Evolutionary conservation across 2,888 invertebrate genomes (phyloP).

Genomic region (Sesamia inferens): DNA sequence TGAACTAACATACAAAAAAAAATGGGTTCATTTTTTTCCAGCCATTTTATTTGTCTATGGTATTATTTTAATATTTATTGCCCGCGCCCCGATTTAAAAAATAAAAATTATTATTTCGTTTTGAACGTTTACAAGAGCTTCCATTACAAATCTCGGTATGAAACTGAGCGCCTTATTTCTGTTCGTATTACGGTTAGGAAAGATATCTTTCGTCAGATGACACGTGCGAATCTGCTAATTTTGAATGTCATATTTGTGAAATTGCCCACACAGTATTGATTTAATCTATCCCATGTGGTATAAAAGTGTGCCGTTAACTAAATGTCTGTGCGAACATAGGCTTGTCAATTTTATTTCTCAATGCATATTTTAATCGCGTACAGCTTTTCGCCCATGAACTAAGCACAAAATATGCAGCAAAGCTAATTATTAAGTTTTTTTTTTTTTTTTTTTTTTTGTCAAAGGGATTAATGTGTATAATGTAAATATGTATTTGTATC

Average conservation of each 20-base stretch:
- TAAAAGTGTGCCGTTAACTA: neutral
- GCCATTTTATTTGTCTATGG: too few species aligned
- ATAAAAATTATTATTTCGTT: neutral
- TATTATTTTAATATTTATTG: neutral
- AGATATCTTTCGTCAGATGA: neutral
- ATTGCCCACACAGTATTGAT: constrained; percentile 3
- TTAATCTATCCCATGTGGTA: too few species aligned
- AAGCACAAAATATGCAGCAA: constrained; percentile 5
- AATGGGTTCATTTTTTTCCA: neutral
- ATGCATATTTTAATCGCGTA: constrained; percentile 4
- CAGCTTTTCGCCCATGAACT: neutral
- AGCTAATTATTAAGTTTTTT: constrained; percentile 16
- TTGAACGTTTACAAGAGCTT: constrained; percentile 8
- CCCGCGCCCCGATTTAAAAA: neutral
- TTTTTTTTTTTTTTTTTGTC: neutral
- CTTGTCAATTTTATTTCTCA: neutral
- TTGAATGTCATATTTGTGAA: constrained; percentile 2
- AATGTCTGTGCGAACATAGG: neutral
- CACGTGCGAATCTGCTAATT: neutral
- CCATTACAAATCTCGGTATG: neutral
- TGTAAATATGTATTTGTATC: constrained; percentile 13
- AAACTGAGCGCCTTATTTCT: neutral
- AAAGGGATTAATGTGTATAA: constrained; percentile 3
- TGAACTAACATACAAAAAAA: constrained; percentile 6
- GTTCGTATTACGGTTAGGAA: neutral